Conservation (phyloP, 2,797 vertebrate genomes). For the Enteromius thamalakanensis region DNA sequence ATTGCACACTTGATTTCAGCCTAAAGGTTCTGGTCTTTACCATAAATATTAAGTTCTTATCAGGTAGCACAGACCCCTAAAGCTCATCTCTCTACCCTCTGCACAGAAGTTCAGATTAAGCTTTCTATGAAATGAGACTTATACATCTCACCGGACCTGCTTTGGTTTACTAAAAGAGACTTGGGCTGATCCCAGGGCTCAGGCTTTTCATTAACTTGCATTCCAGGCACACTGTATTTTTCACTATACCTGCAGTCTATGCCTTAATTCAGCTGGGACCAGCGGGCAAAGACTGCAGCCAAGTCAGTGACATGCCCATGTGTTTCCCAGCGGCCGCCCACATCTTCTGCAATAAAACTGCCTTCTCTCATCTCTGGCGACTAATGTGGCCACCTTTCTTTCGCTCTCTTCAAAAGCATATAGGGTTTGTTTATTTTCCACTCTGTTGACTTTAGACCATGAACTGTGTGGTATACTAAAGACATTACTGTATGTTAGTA, state of each 20-base stretch:
- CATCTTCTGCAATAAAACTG: slow-evolving; percentile 70
- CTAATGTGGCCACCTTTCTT: slow-evolving; percentile 61
- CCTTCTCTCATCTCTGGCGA: slow-evolving; percentile 65
- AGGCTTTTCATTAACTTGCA: slow-evolving; percentile 62
- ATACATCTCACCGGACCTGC: slow-evolving; percentile 70
- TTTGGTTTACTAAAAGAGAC: slow-evolving; percentile 62
- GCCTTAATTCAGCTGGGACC: slow-evolving; percentile 13
- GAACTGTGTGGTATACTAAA: slow-evolving; percentile 69
- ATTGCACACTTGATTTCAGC: not conserved
- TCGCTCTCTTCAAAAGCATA: slow-evolving; percentile 1
- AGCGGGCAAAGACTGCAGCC: slow-evolving; percentile 49
- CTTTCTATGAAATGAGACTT: slow-evolving; percentile 70
- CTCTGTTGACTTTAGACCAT: slow-evolving; percentile 70
- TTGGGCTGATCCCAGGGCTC: slow-evolving; percentile 48
- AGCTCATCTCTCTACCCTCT: slow-evolving; percentile 41
- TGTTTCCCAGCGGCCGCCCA: slow-evolving; percentile 54
- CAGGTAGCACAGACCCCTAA: not conserved
- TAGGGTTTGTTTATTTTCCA: slow-evolving; percentile 17
- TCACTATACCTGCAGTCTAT: slow-evolving; percentile 13
- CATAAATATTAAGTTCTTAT: not conserved
- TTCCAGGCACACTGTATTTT: slow-evolving; percentile 56
- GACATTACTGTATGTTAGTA: slow-evolving; percentile 74
- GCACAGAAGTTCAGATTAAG: slow-evolving; percentile 67
- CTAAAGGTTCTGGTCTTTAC: not conserved
- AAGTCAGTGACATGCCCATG: slow-evolving; percentile 59